Percentiles rank a stretch among this genome's conserved stretches.
phyloP scores from a whole-genome alignment of 2,797 vertebrate species.

The Mormyrops boulengeri region DNA sequence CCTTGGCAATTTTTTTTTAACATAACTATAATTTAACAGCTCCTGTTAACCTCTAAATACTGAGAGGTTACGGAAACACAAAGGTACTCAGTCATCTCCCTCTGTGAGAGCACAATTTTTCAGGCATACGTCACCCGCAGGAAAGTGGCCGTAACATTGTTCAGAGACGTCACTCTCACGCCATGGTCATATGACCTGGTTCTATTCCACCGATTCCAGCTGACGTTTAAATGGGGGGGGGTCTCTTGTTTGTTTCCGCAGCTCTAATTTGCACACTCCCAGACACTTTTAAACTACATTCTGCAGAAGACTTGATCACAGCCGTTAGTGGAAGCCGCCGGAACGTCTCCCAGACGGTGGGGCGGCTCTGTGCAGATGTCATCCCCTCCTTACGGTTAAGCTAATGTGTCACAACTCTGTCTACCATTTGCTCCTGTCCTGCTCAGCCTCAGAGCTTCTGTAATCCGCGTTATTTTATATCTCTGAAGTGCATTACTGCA shows the following conservation, averaged over 20 bases:
- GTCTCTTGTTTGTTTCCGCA: not conserved
- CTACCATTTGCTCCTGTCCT: not conserved
- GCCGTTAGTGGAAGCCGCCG: constrained; percentile 2
- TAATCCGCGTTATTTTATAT: not conserved
- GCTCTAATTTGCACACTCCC: not conserved
- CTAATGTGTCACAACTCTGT: constrained; percentile 2
- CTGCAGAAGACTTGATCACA: not conserved
- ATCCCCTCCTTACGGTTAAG: not conserved
- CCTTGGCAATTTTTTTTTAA: constrained; percentile 34
- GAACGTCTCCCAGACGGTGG: not conserved
- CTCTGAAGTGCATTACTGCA: not conserved
- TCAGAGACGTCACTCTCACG: not conserved
- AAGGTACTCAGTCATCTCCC: not conserved
- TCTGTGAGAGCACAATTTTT: not conserved
- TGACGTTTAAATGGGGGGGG: not conserved
- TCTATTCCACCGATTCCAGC: not conserved
- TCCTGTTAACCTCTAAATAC: not conserved
- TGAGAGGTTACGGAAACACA: not conserved
- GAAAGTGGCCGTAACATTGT: not conserved
- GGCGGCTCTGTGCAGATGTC: not conserved
- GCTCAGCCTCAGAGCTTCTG: not conserved
- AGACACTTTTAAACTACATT: not conserved
- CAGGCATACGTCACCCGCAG: not conserved
- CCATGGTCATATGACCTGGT: not conserved
- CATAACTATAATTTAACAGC: constrained; percentile 23